These are phyloP conservation scores for Trimorus sp. DNA, from an alignment of 2,888 invertebrate genomes.

Conservation along the genomic window DNA sequence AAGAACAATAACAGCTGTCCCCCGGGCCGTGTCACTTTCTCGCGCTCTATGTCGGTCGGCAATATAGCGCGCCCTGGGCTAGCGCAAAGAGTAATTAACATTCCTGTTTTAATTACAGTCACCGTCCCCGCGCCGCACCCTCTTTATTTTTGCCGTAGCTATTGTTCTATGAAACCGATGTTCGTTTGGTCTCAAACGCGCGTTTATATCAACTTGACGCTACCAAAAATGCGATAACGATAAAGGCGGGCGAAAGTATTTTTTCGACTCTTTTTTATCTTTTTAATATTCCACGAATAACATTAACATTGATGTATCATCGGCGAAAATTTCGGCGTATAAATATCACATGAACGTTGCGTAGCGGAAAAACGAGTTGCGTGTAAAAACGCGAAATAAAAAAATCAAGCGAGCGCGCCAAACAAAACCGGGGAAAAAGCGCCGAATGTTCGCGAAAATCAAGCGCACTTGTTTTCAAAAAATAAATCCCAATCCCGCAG, in stretches of 20 bases:
- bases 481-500: conserved; percentile 55
- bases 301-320: conserved; percentile 49
- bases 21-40: conserved; percentile 44
- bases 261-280: conserved; percentile 9
- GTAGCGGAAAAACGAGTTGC: conserved; percentile 23
- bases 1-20: no score
- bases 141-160: conserved; percentile 60
- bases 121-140: conserved; percentile 47
- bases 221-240: conserved; percentile 39
- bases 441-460: conserved; percentile 37
- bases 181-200: conserved; percentile 48
- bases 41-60: conserved; percentile 54
- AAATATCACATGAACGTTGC: conserved; percentile 35
- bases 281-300: conserved; percentile 18
- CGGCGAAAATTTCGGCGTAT: conserved; percentile 38
- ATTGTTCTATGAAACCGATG: conserved; percentile 52
- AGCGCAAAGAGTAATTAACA: conserved; percentile 81
- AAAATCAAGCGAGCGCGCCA: background rate
- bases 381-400: conserved; percentile 15
- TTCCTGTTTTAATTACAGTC: conserved; percentile 81
- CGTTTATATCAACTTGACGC: conserved; percentile 49
- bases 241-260: conserved; percentile 32
- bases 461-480: conserved; percentile 55
- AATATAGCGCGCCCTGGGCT: conserved; percentile 76
- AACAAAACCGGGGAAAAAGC: conserved; percentile 10